Evolutionary conservation across 1,140 invertebrate species (phyloP).

Genomic region (Uloborus diversus): DNA sequence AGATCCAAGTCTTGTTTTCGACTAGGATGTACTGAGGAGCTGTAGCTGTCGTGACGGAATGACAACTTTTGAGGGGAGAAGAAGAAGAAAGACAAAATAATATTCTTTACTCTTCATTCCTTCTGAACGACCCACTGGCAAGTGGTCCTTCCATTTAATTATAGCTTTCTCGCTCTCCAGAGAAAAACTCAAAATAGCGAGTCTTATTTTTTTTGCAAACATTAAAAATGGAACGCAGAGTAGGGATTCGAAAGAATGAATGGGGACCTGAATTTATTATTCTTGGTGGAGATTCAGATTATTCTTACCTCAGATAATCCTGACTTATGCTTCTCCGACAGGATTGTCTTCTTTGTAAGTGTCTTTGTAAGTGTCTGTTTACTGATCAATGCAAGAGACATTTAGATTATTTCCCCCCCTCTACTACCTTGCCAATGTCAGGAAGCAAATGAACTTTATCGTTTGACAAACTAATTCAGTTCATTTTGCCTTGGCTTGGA

Average conservation of each 20-base stretch:
- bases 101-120: background rate
- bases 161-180: background rate
- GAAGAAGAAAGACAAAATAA: background rate
- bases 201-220: background rate
- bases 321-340: no score
- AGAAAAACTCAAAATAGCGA: constrained; percentile 10
- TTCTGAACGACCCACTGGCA: constrained; percentile 1
- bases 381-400: no score
- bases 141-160: constrained; percentile 30
- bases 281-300: constrained; percentile 17
- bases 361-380: no score
- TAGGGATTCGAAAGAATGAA: constrained; percentile 8
- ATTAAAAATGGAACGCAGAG: constrained; percentile 1
- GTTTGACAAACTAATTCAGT: no score
- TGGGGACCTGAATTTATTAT: constrained; percentile 5
- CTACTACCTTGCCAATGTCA: no score
- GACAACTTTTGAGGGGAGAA: background rate
- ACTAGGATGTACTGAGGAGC: background rate
- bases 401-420: no score
- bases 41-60: constrained; percentile 8
- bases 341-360: no score
- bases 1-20: background rate
- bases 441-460: no score
- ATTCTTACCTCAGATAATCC: no score
- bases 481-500: no score